phyloP scores from a whole-genome alignment of 1,140 invertebrate genomes.

The Araneus ventricosus region DNA sequence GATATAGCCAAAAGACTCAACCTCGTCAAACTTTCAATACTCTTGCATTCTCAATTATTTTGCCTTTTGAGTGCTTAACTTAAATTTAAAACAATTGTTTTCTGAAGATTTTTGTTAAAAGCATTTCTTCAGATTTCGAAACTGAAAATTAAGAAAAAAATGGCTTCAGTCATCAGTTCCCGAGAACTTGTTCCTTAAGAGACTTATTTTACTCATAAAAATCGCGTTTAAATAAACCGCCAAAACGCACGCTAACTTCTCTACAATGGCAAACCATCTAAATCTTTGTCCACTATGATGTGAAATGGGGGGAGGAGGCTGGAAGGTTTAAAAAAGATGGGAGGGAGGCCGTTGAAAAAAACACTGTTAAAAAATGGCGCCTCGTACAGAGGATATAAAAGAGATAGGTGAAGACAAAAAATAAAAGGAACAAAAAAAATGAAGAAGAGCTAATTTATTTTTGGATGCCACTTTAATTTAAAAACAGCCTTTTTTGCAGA shows the following conservation, averaged over 20 bases:
- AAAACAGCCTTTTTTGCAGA: conserved; percentile 73
- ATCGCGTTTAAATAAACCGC: conserved; percentile 36
- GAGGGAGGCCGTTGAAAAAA: conserved; percentile 30
- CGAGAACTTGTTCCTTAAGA: too few species aligned
- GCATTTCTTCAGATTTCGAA: too few species aligned
- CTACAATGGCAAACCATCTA: conserved; percentile 35
- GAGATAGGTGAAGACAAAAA: conserved; percentile 73
- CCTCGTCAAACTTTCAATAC: too few species aligned
- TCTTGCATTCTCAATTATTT: too few species aligned
- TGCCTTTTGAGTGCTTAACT: too few species aligned
- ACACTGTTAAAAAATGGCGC: conserved; percentile 68
- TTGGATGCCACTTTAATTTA: conserved; percentile 75
- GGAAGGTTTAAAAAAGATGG: conserved; percentile 30
- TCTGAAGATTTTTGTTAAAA: too few species aligned
- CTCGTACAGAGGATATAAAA: conserved; percentile 63
- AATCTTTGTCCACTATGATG: conserved; percentile 40
- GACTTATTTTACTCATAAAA: too few species aligned
- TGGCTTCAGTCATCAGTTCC: too few species aligned
- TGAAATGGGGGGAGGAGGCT: not conserved
- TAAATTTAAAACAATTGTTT: too few species aligned
- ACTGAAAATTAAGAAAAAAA: too few species aligned
- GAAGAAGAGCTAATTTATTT: conserved; percentile 74
- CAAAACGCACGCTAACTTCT: conserved; percentile 13
- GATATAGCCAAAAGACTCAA: too few species aligned
- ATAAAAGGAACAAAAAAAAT: too few species aligned